A percentile compares a stretch with the other conserved stretches of the same genome.
Evolutionary conservation across 2,113 vertebrate species (phyloP).

Genomic region (Crypturellus undulatus): DNA sequence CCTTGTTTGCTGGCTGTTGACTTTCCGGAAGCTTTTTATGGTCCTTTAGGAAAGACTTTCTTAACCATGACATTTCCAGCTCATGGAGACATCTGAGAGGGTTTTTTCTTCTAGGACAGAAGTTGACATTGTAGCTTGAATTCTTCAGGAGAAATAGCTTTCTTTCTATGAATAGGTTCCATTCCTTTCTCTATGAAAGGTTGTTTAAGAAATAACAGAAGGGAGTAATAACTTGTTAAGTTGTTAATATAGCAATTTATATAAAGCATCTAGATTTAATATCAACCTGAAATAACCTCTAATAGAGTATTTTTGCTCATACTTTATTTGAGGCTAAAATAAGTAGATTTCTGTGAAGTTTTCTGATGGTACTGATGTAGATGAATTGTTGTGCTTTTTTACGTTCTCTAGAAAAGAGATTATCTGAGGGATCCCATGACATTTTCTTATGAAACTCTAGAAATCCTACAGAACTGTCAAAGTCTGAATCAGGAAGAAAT

Average conservation of each 20-base stretch:
- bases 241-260: conserved; percentile 18
- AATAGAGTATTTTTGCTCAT: background rate
- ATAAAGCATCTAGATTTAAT: background rate
- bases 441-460: background rate
- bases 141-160: background rate
- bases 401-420: background rate
- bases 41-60: background rate
- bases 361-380: background rate
- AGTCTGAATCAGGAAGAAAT: background rate
- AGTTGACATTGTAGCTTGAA: background rate
- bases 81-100: background rate
- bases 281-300: background rate
- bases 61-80: background rate
- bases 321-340: background rate
- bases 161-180: background rate
- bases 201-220: conserved; percentile 24
- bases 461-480: background rate
- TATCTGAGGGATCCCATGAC: background rate
- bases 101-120: background rate
- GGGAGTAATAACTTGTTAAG: background rate
- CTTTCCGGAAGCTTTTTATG: background rate
- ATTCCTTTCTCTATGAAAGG: background rate
- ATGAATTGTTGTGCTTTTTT: background rate
- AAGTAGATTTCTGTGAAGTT: background rate
- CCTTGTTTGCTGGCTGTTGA: background rate